These are phyloP conservation scores for Coptodon bakossiorum DNA, from an alignment of 2,113 vertebrate species.

Conservation along the genomic window DNA sequence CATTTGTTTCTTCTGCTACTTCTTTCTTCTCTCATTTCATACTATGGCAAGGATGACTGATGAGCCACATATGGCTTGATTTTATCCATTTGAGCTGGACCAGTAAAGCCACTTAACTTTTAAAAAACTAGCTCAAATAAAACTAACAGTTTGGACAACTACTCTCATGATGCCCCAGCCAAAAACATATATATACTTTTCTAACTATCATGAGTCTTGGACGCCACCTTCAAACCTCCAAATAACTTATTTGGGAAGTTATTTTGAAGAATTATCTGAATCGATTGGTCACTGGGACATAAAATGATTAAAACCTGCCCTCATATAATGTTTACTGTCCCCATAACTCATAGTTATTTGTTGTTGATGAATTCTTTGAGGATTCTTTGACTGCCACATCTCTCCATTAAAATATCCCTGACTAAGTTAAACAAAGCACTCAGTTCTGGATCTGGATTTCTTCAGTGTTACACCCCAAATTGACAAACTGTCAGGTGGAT, in stretches of 20 bases:
- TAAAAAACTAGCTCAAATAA: background rate
- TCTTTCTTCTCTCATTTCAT: background rate
- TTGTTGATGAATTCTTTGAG: background rate
- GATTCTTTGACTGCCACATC: background rate
- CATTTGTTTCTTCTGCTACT: background rate
- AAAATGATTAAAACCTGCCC: background rate
- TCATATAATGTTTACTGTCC: background rate
- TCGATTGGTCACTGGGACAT: background rate
- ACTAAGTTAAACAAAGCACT: background rate
- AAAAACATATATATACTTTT: background rate
- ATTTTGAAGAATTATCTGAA: background rate
- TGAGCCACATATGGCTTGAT: background rate
- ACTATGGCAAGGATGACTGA: background rate
- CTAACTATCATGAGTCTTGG: background rate
- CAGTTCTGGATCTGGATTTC: background rate
- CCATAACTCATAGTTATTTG: background rate
- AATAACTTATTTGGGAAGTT: background rate
- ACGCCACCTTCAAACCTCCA: background rate
- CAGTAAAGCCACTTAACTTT: background rate
- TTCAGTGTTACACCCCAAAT: background rate
- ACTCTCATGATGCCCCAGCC: background rate
- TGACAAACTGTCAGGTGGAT: background rate
- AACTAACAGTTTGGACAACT: background rate
- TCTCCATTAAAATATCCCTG: background rate
- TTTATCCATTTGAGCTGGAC: background rate